These are phyloP conservation scores for rabbit (Oryctolagus cuniculus) DNA, from an alignment of 2,113 vertebrate species.

Conservation along the genomic window DNA sequence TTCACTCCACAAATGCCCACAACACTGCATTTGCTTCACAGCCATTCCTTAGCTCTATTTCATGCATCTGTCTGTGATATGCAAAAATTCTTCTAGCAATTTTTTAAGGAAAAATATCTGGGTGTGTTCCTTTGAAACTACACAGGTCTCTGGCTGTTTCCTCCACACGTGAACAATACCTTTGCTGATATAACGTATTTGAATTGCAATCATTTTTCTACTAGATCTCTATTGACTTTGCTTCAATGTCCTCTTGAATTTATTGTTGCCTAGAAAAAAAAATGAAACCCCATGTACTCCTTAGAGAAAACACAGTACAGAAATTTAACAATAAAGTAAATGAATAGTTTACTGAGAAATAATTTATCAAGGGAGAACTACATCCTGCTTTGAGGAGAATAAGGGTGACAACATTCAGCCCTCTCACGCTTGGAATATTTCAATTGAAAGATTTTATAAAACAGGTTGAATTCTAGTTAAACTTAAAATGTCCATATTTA, in stretches of 20 bases:
- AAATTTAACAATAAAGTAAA: slow-evolving; percentile 54
- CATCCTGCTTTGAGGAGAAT: not conserved
- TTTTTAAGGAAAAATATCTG: slow-evolving; percentile 5
- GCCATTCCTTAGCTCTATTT: not conserved
- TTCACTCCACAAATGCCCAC: no score
- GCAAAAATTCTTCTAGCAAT: not conserved
- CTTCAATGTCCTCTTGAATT: not conserved
- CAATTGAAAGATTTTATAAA: not conserved
- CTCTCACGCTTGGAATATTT: not conserved
- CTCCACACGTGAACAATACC: not conserved
- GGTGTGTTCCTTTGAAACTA: not conserved
- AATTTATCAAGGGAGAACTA: not conserved
- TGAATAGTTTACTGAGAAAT: slow-evolving; percentile 22
- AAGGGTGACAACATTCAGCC: not conserved
- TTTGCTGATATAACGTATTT: not conserved
- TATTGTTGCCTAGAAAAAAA: not conserved
- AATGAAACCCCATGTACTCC: not conserved
- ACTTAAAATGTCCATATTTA: not conserved
- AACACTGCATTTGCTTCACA: not conserved
- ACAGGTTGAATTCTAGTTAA: not conserved
- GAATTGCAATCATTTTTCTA: slow-evolving; percentile 46
- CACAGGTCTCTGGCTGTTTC: not conserved
- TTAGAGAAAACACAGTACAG: slow-evolving; percentile 15
- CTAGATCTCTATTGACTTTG: slow-evolving; percentile 51
- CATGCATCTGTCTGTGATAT: not conserved